These are phyloP conservation scores for Xenopus borealis DNA, from an alignment of 2,113 vertebrate species.

Conservation along the genomic window DNA sequence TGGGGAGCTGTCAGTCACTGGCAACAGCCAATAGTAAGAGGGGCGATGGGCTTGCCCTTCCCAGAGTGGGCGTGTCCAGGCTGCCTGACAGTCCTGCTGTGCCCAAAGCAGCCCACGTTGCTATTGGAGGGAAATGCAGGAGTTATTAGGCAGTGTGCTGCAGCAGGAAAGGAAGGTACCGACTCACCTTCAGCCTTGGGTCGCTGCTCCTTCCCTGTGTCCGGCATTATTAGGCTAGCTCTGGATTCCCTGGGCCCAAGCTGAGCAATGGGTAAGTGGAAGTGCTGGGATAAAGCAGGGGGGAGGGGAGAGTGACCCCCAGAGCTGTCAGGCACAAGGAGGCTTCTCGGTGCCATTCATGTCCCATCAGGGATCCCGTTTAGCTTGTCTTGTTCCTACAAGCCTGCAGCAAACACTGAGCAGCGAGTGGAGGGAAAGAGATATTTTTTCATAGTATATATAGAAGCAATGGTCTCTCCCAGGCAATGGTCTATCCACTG, in stretches of 20 bases:
- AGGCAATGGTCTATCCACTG: too few species aligned
- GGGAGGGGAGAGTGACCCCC: too few species aligned
- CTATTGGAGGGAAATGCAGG: constrained; percentile 95
- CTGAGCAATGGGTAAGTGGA: constrained; percentile 85
- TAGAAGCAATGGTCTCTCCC: too few species aligned
- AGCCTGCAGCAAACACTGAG: constrained; percentile 47
- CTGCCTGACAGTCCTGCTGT: constrained; percentile 66
- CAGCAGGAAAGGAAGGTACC: constrained; percentile 76
- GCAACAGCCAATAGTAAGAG: constrained; percentile 66
- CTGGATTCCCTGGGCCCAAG: constrained; percentile 60
- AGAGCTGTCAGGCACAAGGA: constrained; percentile 40
- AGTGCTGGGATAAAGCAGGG: constrained; percentile 33
- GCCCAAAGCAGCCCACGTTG: constrained; percentile 84
- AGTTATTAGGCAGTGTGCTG: constrained; percentile 71
- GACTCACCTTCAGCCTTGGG: constrained; percentile 66
- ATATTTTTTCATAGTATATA: too few species aligned
- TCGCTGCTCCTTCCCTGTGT: constrained; percentile 56
- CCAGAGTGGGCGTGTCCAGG: constrained; percentile 55
- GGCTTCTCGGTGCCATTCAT: constrained; percentile 43
- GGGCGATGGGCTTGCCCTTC: constrained; percentile 44
- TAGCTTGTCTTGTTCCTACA: constrained; percentile 59
- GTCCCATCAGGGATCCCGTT: constrained; percentile 52
- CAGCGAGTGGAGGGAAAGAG: too few species aligned
- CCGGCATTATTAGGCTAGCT: constrained; percentile 42
- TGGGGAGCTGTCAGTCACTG: constrained; percentile 70